phyloP scores from a whole-genome alignment of 2,113 vertebrate species.

The Periophthalmodon schlosseri region DNA sequence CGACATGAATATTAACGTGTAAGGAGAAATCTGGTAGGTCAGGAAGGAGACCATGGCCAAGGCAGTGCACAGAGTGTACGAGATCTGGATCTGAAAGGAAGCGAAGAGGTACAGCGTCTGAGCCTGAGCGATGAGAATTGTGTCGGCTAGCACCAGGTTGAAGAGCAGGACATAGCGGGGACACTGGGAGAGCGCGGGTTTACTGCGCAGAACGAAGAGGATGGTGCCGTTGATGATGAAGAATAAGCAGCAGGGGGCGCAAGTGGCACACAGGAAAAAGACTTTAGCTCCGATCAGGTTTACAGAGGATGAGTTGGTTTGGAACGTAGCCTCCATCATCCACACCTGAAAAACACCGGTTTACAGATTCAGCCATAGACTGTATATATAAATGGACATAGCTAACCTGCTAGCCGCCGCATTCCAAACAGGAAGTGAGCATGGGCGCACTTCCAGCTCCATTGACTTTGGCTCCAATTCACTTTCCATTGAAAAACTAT shows the following conservation, averaged over 20 bases:
- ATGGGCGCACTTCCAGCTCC: no score
- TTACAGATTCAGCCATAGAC: no score
- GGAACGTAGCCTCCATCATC: no score
- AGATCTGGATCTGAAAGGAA: neutral
- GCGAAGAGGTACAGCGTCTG: slow-evolving; percentile 14
- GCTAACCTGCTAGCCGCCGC: no score
- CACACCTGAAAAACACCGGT: no score
- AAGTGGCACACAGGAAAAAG: neutral
- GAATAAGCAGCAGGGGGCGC: slow-evolving; percentile 30
- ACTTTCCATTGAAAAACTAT: no score
- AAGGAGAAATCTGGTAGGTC: neutral
- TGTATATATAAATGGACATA: no score
- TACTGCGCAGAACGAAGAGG: slow-evolving; percentile 42
- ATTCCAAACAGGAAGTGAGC: no score
- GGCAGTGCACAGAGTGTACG: slow-evolving; percentile 16
- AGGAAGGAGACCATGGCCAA: neutral
- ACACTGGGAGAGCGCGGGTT: slow-evolving; percentile 28
- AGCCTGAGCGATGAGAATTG: neutral
- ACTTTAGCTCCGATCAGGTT: no score
- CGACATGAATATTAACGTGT: neutral
- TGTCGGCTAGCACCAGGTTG: slow-evolving; percentile 59
- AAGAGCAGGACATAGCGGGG: slow-evolving; percentile 58
- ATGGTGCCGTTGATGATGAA: slow-evolving; percentile 39
- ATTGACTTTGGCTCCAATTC: no score
- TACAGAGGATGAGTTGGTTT: no score